These are phyloP conservation scores for Macrocentrus cingulum DNA, from an alignment of 1,140 invertebrate genomes.

Conservation along the genomic window DNA sequence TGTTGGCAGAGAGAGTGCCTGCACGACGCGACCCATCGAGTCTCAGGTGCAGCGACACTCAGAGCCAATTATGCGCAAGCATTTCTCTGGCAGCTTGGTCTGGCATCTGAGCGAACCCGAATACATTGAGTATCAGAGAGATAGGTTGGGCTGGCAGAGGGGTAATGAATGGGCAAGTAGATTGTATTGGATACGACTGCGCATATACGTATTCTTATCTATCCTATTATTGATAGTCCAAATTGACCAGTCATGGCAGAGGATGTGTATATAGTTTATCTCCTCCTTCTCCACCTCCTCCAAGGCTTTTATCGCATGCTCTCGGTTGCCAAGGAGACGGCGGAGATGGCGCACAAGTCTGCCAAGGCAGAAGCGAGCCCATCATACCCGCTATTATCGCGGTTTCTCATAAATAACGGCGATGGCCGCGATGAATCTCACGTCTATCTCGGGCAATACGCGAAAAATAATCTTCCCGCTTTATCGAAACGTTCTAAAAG, in stretches of 20 bases:
- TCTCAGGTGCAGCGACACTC: constrained; percentile 57
- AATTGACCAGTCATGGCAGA: constrained; percentile 50
- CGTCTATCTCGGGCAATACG: no score
- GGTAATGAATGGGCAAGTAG: no score
- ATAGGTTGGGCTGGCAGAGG: no score
- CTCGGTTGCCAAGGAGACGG: constrained; percentile 43
- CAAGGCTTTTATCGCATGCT: constrained; percentile 10
- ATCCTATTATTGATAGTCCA: constrained; percentile 60
- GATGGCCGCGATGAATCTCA: not conserved
- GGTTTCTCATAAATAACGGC: constrained; percentile 53
- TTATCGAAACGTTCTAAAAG: no score
- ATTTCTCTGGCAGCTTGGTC: constrained; percentile 43
- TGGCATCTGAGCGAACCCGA: constrained; percentile 48
- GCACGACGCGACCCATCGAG: constrained; percentile 31
- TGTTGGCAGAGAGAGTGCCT: no score
- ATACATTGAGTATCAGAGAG: no score
- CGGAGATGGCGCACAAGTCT: constrained; percentile 7
- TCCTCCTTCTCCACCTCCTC: not conserved
- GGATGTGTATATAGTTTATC: constrained; percentile 3
- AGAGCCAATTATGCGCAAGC: constrained; percentile 58
- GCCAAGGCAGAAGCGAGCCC: constrained; percentile 36
- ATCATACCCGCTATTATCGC: constrained; percentile 57
- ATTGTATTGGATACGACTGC: no score
- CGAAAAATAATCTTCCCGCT: no score
- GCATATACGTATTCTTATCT: no score